These are phyloP conservation scores for Wasmannia auropunctata DNA, from an alignment of 1,140 invertebrate genomes.

Conservation along the genomic window DNA sequence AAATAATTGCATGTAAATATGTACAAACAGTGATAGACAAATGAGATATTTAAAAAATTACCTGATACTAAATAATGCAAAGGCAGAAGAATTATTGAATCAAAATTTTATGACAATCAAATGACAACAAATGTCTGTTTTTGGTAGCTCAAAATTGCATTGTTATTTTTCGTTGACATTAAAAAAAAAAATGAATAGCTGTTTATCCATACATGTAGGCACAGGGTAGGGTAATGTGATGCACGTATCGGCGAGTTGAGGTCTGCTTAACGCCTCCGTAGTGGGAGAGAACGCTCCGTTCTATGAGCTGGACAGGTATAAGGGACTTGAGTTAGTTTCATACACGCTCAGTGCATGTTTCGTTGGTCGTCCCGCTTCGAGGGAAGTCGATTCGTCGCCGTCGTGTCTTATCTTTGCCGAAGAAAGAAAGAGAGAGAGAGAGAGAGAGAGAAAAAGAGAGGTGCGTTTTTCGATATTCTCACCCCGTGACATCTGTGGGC, in stretches of 20 bases:
- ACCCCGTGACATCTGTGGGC: no score
- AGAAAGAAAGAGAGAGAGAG: no score
- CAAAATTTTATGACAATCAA: not conserved
- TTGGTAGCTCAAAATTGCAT: not conserved
- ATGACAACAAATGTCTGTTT: not conserved
- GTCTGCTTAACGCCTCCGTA: slow-evolving; percentile 32
- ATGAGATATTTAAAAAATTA: no score
- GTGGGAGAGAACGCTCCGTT: slow-evolving; percentile 67
- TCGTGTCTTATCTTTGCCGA: not conserved
- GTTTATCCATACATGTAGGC: not conserved
- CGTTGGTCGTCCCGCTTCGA: slow-evolving; percentile 44
- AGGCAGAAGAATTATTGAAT: not conserved
- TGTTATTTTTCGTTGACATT: not conserved
- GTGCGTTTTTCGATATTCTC: not conserved
- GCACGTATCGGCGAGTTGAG: not conserved
- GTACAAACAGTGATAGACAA: no score
- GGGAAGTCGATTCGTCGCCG: slow-evolving; percentile 18
- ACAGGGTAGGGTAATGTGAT: not conserved
- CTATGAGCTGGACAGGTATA: slow-evolving; percentile 68
- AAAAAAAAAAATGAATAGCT: not conserved
- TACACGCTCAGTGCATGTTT: slow-evolving; percentile 71
- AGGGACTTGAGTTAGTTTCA: slow-evolving; percentile 68
- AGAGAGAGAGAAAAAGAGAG: no score
- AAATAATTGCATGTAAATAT: no score
- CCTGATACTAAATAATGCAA: no score